A percentile compares a stretch with the other conserved stretches of the same genome.
phyloP scores from a whole-genome alignment of 2,888 invertebrate genomes.

The Pemphredon lugubris region DNA sequence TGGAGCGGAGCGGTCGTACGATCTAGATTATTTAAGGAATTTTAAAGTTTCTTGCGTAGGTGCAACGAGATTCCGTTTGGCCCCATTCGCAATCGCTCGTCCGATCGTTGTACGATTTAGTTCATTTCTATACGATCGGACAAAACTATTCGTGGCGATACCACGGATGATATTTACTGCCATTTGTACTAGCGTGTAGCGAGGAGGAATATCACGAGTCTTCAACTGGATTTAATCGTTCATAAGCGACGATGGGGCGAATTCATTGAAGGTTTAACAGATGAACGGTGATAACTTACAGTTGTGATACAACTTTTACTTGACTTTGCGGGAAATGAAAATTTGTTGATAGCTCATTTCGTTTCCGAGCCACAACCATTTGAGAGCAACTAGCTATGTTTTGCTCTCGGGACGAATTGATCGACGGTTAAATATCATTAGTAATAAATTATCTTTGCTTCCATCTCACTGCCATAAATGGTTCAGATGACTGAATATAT shows the following conservation, averaged over 20 bases:
- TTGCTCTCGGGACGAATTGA: constrained; percentile 51
- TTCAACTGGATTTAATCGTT: neutral
- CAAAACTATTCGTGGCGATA: constrained; percentile 29
- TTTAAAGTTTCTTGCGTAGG: constrained; percentile 61
- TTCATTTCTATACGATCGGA: constrained; percentile 29
- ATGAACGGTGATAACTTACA: neutral
- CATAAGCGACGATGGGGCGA: too few species aligned
- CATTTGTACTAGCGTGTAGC: constrained; percentile 49
- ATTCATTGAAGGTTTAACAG: neutral
- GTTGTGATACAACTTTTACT: too few species aligned
- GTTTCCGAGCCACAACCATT: constrained; percentile 61
- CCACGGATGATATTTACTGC: constrained; percentile 53
- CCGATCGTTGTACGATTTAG: constrained; percentile 35
- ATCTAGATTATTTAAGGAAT: constrained; percentile 60
- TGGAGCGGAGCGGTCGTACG: constrained; percentile 53
- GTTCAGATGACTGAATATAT: constrained; percentile 56
- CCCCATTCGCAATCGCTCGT: constrained; percentile 60
- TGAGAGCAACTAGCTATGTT: constrained; percentile 35
- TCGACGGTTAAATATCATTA: constrained; percentile 49
- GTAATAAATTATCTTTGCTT: constrained; percentile 61
- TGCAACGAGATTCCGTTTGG: constrained; percentile 56
- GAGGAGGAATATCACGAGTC: neutral
- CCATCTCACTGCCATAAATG: constrained; percentile 72
- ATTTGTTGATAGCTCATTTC: constrained; percentile 33
- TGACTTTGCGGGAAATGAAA: constrained; percentile 1